Conservation (phyloP, 2,888 invertebrate genomes). For the Callimorpha dominula region DNA sequence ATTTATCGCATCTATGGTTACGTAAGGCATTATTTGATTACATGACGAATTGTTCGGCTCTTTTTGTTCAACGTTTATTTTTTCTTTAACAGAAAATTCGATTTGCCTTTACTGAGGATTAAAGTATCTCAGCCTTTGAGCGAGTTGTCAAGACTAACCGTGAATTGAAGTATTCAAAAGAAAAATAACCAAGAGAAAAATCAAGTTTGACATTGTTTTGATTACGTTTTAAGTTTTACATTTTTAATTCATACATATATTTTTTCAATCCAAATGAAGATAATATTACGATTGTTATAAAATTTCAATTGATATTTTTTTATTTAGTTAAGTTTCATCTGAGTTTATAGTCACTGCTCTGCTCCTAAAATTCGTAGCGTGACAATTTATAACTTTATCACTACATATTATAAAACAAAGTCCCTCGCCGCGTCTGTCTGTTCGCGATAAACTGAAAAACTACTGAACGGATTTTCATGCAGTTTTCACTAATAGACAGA, state of each 20-base stretch:
- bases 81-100: constrained; percentile 17
- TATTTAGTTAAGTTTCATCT: too few relatives aligned
- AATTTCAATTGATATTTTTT: too few relatives aligned
- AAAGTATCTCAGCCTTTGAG: constrained; percentile 11
- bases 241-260: not conserved
- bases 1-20: constrained; percentile 24
- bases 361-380: too few relatives aligned
- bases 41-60: constrained; percentile 27
- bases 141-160: not conserved
- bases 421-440: too few relatives aligned
- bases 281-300: too few relatives aligned
- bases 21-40: constrained; percentile 40
- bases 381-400: too few relatives aligned
- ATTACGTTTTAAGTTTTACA: not conserved
- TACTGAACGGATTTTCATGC: too few relatives aligned
- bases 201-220: not conserved
- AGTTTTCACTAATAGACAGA: too few relatives aligned
- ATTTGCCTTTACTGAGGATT: constrained; percentile 15
- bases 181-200: not conserved
- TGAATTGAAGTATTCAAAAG: not conserved
- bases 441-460: too few relatives aligned
- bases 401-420: too few relatives aligned
- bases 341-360: too few relatives aligned
- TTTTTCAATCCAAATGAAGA: not conserved
- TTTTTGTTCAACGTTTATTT: constrained; percentile 23